Percentiles rank a stretch among this genome's conserved stretches.
phyloP scores from a whole-genome alignment of 2,797 vertebrate species.

The Sebastes diploproa region DNA sequence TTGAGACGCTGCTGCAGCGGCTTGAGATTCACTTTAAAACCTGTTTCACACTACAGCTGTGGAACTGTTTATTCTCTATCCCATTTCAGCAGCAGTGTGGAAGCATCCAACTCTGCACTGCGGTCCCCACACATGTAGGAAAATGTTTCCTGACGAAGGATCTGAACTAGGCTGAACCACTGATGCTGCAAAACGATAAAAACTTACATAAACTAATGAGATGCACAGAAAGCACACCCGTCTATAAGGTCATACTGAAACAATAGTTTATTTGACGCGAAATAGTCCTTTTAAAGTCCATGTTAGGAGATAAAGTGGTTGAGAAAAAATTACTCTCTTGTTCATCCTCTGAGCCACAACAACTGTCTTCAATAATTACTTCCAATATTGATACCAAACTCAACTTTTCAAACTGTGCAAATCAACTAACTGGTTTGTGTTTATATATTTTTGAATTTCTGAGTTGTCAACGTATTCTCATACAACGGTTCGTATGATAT shows the following conservation, averaged over 20 bases:
- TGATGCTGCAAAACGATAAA: not conserved
- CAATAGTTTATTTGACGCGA: not conserved
- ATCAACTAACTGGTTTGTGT: no score
- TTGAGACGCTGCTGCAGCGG: conserved; percentile 17
- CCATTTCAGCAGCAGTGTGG: conserved; percentile 19
- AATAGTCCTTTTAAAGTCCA: not conserved
- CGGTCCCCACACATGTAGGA: conserved; percentile 10
- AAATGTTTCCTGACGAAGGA: not conserved
- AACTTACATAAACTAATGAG: not conserved
- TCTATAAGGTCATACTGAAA: not conserved
- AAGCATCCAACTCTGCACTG: not conserved
- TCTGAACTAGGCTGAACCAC: not conserved
- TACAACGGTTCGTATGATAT: no score
- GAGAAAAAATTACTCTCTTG: not conserved
- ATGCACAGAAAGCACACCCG: not conserved
- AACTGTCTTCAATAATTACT: not conserved
- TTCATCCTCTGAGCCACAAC: not conserved
- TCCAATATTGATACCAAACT: not conserved
- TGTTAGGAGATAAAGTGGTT: no score
- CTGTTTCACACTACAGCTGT: conserved; percentile 38
- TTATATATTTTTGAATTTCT: no score
- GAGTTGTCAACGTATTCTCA: no score
- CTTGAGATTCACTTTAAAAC: conserved; percentile 37
- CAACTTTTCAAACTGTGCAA: not conserved
- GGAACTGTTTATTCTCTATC: conserved; percentile 36